These are phyloP conservation scores for Sarotherodon lohbergeri DNA, from an alignment of 2,113 vertebrate genomes.

Conservation along the genomic window DNA sequence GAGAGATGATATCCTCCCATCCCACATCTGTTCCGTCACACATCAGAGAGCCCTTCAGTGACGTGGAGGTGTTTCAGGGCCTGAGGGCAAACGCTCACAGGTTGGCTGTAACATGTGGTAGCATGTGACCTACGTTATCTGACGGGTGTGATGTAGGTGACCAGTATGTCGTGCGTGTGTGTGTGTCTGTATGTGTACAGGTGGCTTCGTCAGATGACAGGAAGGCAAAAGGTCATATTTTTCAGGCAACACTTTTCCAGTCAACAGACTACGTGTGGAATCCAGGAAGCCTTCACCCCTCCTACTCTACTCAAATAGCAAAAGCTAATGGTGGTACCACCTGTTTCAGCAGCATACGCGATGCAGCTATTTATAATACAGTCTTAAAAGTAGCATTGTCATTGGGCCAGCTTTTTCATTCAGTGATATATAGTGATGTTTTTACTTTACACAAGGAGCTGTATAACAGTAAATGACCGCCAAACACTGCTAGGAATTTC, in stretches of 20 bases:
- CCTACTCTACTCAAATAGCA: constrained; percentile 22
- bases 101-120: constrained; percentile 46
- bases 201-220: constrained; percentile 41
- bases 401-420: constrained; percentile 4
- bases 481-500: constrained; percentile 14
- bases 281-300: constrained; percentile 35
- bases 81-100: neutral
- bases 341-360: constrained; percentile 42
- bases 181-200: constrained; percentile 23
- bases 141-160: neutral
- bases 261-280: constrained; percentile 28
- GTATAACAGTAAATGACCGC: constrained; percentile 17
- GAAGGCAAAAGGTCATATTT: constrained; percentile 38
- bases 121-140: constrained; percentile 6
- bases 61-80: neutral
- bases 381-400: constrained; percentile 16
- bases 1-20: constrained; percentile 29
- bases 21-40: constrained; percentile 27
- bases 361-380: constrained; percentile 47
- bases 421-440: neutral
- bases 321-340: constrained; percentile 43
- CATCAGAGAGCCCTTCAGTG: neutral
- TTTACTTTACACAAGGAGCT: neutral
- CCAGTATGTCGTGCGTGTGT: neutral
- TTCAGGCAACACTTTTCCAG: constrained; percentile 43